A percentile compares a stretch with the other conserved stretches of the same genome.
These are phyloP conservation scores for Hyperoplus lanceolatus DNA, from an alignment of 2,797 vertebrate genomes.

Conservation along the genomic window DNA sequence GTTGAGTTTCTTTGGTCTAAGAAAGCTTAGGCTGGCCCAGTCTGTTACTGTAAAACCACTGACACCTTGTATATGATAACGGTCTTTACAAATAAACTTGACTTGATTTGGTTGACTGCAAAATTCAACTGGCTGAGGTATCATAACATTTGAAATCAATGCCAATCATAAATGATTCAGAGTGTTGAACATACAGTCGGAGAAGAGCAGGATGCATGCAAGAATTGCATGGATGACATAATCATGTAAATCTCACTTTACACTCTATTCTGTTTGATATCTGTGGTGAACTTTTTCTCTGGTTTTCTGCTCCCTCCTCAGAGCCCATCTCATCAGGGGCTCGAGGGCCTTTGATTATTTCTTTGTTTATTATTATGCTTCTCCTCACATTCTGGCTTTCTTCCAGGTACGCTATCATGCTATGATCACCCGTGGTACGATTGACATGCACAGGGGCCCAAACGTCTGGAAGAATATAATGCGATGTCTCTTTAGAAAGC, in stretches of 20 bases:
- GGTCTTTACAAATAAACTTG: constrained; percentile 19
- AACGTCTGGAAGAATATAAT: constrained; percentile 80
- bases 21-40: not conserved
- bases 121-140: constrained; percentile 48
- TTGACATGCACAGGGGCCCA: constrained; percentile 84
- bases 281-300: constrained; percentile 38
- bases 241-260: constrained; percentile 58
- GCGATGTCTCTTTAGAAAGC: constrained; percentile 78
- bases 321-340: constrained; percentile 83
- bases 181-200: constrained; percentile 10
- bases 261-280: constrained; percentile 66
- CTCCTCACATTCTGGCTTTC: constrained; percentile 86
- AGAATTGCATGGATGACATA: constrained; percentile 62
- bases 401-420: constrained; percentile 86
- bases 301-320: constrained; percentile 72
- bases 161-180: constrained; percentile 49
- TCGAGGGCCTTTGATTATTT: constrained; percentile 66
- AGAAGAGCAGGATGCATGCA: constrained; percentile 29
- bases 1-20: not conserved
- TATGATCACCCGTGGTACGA: constrained; percentile 83
- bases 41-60: not conserved
- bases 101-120: constrained; percentile 24
- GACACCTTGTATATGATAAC: constrained; percentile 19
- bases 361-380: constrained; percentile 75
- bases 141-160: constrained; percentile 58